phyloP scores from a whole-genome alignment of 2,888 invertebrate genomes.

The Meteorus colon region DNA sequence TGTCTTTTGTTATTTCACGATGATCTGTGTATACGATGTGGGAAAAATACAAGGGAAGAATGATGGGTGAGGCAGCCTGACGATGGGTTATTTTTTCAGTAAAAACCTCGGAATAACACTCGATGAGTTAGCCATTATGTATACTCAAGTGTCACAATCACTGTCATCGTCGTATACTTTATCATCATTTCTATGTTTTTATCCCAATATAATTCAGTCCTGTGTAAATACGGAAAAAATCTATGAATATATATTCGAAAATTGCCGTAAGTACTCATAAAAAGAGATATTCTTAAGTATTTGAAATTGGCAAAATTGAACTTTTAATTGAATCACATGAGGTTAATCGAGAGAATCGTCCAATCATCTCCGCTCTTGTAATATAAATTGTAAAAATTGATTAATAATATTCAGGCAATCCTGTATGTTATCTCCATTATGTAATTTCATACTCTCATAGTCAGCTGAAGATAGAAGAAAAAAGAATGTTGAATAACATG shows the following conservation, averaged over 20 bases:
- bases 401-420: too few relatives aligned
- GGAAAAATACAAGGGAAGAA: background rate
- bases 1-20: conserved; percentile 41
- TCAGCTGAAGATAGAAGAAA: background rate
- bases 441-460: background rate
- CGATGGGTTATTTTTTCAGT: conserved; percentile 2
- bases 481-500: background rate
- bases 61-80: background rate
- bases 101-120: background rate
- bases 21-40: conserved; percentile 15
- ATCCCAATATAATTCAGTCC: background rate
- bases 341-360: too few relatives aligned
- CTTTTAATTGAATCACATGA: too few relatives aligned
- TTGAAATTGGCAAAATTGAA: too few relatives aligned
- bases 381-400: too few relatives aligned
- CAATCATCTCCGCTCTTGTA: too few relatives aligned
- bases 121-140: background rate
- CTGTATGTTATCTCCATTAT: too few relatives aligned
- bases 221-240: too few relatives aligned
- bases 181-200: background rate
- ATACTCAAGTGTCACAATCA: conserved; percentile 15
- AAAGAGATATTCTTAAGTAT: too few relatives aligned
- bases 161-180: background rate
- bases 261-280: too few relatives aligned
- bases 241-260: too few relatives aligned